phyloP scores from a whole-genome alignment of 1,140 invertebrate species.

The Macrosteles quadrilineatus region DNA sequence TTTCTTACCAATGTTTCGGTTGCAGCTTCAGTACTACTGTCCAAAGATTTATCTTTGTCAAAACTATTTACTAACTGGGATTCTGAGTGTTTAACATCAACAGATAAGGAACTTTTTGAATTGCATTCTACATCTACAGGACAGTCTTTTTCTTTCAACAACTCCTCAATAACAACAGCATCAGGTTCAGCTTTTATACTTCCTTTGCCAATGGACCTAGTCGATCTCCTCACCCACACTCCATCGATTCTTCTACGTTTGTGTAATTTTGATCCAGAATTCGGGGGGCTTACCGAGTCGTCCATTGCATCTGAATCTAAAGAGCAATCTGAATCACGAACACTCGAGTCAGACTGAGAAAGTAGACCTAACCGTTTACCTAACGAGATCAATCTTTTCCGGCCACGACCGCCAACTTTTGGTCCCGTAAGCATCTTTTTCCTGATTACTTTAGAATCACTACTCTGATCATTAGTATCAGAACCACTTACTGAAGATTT shows the following conservation, averaged over 20 bases:
- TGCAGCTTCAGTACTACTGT: no score
- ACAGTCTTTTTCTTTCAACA: conserved; percentile 10
- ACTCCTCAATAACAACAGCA: conserved; percentile 5
- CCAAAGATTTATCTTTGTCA: no score
- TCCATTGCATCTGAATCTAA: conserved; percentile 2
- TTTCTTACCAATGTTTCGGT: no score
- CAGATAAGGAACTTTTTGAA: conserved; percentile 14
- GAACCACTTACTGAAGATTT: background rate
- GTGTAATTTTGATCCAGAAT: background rate
- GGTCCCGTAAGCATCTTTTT: background rate
- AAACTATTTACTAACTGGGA: background rate
- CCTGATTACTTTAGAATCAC: background rate
- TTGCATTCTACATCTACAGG: background rate
- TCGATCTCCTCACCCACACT: conserved; percentile 17
- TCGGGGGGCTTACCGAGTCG: background rate
- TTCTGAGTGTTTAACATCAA: background rate
- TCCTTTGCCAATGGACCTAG: conserved; percentile 2
- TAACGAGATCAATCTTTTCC: background rate
- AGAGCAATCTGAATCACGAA: background rate
- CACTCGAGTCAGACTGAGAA: background rate
- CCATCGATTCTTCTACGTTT: background rate
- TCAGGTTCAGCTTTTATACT: background rate
- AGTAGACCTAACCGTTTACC: background rate
- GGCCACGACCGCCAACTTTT: background rate
- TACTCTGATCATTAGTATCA: background rate